These are phyloP conservation scores for Anastatus disparis DNA, from an alignment of 1,140 invertebrate species.

Conservation along the genomic window DNA sequence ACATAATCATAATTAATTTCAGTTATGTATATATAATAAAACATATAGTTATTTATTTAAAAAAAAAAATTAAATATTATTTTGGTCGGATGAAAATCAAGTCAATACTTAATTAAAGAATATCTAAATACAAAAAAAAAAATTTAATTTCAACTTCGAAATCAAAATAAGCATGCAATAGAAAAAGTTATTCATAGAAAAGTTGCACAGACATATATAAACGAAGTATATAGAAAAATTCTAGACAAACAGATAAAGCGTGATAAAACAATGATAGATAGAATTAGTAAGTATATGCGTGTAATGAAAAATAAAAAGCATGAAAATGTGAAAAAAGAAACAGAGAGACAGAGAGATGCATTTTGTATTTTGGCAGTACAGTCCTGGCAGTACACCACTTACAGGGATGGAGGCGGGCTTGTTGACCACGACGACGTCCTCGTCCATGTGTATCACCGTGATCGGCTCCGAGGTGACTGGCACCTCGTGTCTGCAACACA, in stretches of 20 bases:
- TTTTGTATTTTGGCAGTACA: slow-evolving; percentile 69
- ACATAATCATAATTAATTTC: too few relatives aligned
- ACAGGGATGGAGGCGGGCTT: slow-evolving; percentile 99
- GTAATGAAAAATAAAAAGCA: slow-evolving; percentile 10
- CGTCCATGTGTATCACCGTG: slow-evolving; percentile 95
- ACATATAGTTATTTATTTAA: too few relatives aligned
- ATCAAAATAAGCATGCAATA: background rate
- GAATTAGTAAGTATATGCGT: too few relatives aligned
- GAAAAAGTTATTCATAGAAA: too few relatives aligned
- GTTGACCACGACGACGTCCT: slow-evolving; percentile 98
- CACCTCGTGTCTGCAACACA: slow-evolving; percentile 94
- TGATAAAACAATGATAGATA: slow-evolving; percentile 3
- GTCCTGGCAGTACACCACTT: slow-evolving; percentile 81
- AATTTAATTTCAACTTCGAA: background rate
- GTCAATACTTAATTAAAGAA: too few relatives aligned
- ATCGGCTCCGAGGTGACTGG: slow-evolving; percentile 93
- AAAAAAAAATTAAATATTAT: too few relatives aligned
- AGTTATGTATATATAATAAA: too few relatives aligned
- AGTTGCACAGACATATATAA: background rate
- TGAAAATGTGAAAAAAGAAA: background rate
- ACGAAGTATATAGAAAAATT: too few relatives aligned
- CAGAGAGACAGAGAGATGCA: slow-evolving; percentile 28
- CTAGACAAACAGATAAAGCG: slow-evolving; percentile 28
- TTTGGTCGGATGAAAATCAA: too few relatives aligned
- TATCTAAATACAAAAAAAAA: background rate